Percentiles rank a stretch among this genome's conserved stretches.
phyloP scores from a whole-genome alignment of 2,797 vertebrate genomes.

The Otolemur crassicaudatus region DNA sequence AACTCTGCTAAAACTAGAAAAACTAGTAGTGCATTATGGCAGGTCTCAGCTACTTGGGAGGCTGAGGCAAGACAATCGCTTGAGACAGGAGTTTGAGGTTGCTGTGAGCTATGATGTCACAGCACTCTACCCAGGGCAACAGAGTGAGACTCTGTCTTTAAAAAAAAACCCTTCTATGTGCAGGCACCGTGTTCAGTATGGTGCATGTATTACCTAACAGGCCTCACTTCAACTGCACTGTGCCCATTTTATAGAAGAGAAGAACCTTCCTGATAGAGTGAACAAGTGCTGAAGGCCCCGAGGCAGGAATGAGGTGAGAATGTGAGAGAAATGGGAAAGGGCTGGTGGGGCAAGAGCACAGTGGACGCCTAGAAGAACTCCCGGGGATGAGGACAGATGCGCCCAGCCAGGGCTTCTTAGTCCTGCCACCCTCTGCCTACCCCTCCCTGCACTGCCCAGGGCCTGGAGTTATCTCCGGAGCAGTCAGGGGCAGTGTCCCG shows the following conservation, averaged over 20 bases:
- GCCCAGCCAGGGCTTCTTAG: not conserved
- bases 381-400: not conserved
- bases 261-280: not conserved
- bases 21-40: no score
- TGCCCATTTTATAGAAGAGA: not conserved
- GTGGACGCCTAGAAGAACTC: not conserved
- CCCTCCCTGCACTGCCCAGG: fast-evolving
- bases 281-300: not conserved
- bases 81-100: no score
- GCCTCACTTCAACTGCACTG: not conserved
- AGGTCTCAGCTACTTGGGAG: no score
- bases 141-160: no score
- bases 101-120: no score
- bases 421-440: no score
- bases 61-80: no score
- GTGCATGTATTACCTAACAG: not conserved
- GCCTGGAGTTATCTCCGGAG: not conserved
- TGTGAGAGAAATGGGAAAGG: not conserved
- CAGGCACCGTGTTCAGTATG: not conserved
- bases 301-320: not conserved
- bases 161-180: not conserved
- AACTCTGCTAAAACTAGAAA: no score
- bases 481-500: not conserved
- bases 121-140: no score
- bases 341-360: not conserved